Percentiles rank a stretch among this genome's conserved stretches.
These are phyloP conservation scores for Phrynocephalus forsythii DNA, from an alignment of 2,797 vertebrate genomes.

Conservation along the genomic window DNA sequence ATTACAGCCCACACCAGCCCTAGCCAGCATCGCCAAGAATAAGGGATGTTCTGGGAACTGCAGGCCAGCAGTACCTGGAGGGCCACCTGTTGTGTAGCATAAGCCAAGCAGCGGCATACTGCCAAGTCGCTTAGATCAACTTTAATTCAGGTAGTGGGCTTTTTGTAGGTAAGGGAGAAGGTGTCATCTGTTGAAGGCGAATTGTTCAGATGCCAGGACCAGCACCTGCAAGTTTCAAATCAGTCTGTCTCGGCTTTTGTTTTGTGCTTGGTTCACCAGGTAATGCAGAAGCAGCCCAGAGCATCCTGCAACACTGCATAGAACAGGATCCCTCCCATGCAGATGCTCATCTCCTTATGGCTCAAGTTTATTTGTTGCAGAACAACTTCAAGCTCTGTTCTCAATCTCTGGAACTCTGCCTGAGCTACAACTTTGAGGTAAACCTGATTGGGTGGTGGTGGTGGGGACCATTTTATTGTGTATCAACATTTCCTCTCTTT, in stretches of 20 bases:
- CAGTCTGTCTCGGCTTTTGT: neutral
- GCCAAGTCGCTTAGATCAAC: neutral
- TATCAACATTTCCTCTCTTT: conserved; percentile 11
- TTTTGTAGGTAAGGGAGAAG: neutral
- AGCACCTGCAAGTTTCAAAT: neutral
- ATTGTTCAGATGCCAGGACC: neutral
- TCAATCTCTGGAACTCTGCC: conserved; percentile 94
- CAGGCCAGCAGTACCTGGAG: neutral
- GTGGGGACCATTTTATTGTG: too few species aligned
- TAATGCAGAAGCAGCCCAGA: conserved; percentile 88
- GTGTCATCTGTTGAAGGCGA: neutral
- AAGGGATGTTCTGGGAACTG: neutral
- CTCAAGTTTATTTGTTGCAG: conserved; percentile 92
- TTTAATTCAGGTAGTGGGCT: neutral
- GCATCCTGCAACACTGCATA: conserved; percentile 87
- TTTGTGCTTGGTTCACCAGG: conserved; percentile 77
- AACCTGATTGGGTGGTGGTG: conserved; percentile 41
- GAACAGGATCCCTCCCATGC: conserved; percentile 89
- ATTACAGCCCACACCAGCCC: neutral
- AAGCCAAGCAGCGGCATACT: neutral
- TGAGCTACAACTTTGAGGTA: conserved; percentile 97
- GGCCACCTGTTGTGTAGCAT: neutral
- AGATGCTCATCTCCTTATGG: conserved; percentile 94
- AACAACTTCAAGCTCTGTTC: conserved; percentile 88
- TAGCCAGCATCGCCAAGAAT: neutral